Evolutionary conservation across 2,797 vertebrate species (phyloP), one percentile per base, ranked within the genome.

Genomic region (Cygnus olor): DNA sequence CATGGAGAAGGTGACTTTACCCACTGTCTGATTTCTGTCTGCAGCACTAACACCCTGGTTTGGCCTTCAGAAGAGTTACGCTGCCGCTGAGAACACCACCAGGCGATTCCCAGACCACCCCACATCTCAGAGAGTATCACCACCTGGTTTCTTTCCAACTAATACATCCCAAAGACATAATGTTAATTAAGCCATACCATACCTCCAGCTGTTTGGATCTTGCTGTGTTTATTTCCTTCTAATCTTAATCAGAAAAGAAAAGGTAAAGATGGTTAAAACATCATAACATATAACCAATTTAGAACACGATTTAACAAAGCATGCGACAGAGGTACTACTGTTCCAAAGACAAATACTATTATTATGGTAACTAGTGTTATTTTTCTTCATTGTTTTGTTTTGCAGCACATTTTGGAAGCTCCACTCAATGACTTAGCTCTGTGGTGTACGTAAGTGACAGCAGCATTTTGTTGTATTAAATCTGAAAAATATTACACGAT

Each of bases 221-320:
- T n/a, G 84, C 64, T 51, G 80, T 85, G 47, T 89, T 89, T 92
- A 88, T 82, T 88, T 94, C 97, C 94, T 96, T 96, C 95, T 98
- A 98, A 97, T 97, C 98, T 98, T 97, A 95, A 97, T 97, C 80
- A 95, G 80, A 97, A 97, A 97, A 93, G 11, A 82, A 76, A 92
- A 95, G 15, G 85, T 30, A 95, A 74, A 95, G 42, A 74, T 4
- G 6, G 51, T 96, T 93, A 94, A 84, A 87, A 92, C 83, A 27
- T 73, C 14, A 2, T 19, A 77, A 42, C 12, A 6, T 24, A 73
- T 44, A 15, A 85, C 24, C 74, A 24, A 72, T 68, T 53, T 30
- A 90, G 49, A 90, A 53, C 20, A 73, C 24, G 0, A 2, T 56
- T 66, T 57, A 4, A 38, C 51, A 78, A 30, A 65, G 44, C 30